Conservation (phyloP, 2,888 invertebrate species). For the Apamea sordens region DNA sequence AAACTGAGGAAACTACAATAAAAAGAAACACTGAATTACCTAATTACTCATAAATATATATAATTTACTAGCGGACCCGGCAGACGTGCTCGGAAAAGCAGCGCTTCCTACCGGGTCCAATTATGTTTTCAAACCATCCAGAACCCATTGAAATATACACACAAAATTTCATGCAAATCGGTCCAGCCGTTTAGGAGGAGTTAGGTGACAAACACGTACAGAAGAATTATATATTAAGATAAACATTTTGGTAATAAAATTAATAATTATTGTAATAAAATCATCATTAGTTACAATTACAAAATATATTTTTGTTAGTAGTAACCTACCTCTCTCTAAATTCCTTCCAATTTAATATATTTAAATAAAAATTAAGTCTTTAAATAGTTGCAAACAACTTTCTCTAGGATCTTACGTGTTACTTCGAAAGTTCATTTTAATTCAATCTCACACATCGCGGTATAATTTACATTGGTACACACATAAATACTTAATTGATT, state of each 20-base stretch:
- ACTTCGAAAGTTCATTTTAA: constrained; percentile 35
- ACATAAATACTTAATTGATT: too few relatives aligned
- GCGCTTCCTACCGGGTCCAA: too few relatives aligned
- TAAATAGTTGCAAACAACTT: constrained; percentile 28
- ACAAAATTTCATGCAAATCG: too few relatives aligned
- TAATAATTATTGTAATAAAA: background rate
- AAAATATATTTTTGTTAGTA: background rate
- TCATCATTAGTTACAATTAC: background rate
- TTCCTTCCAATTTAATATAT: background rate
- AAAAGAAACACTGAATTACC: background rate
- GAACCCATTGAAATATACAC: too few relatives aligned
- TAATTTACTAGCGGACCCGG: too few relatives aligned
- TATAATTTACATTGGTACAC: constrained; percentile 11
- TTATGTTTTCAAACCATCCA: too few relatives aligned
- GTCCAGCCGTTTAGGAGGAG: too few relatives aligned
- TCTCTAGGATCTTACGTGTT: constrained; percentile 30
- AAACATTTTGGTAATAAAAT: background rate
- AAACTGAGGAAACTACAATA: background rate
- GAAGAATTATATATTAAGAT: too few relatives aligned
- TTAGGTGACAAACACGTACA: too few relatives aligned
- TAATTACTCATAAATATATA: background rate
- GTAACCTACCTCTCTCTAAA: background rate
- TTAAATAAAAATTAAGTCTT: background rate
- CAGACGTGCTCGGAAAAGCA: too few relatives aligned
- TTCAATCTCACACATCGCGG: background rate